A percentile compares a stretch with the other conserved stretches of the same genome.
phyloP scores from a whole-genome alignment of 2,113 vertebrate genomes.

The Podarcis muralis region DNA sequence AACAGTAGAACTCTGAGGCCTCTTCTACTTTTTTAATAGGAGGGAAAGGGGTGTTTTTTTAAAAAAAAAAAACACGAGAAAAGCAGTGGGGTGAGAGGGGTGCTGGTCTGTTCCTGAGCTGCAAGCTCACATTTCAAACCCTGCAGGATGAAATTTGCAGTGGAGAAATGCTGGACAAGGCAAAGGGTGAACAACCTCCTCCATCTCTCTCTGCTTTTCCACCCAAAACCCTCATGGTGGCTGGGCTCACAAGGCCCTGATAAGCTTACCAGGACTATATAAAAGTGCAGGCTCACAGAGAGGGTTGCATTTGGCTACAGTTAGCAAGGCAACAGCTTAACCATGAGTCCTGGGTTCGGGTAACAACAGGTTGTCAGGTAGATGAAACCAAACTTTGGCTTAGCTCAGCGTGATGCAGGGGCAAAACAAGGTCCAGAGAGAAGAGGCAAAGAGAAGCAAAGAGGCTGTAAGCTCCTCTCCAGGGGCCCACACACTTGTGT shows the following conservation, averaged over 20 bases:
- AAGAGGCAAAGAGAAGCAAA: too few relatives aligned
- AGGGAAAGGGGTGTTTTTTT: too few relatives aligned
- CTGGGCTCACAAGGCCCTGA: not conserved
- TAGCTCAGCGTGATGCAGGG: too few relatives aligned
- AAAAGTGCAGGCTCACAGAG: too few relatives aligned
- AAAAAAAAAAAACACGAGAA: too few relatives aligned
- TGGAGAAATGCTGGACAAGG: not conserved
- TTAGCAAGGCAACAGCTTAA: not conserved
- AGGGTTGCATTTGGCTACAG: too few relatives aligned
- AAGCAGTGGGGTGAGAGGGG: not conserved
- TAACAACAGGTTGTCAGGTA: too few relatives aligned
- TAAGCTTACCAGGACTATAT: too few relatives aligned
- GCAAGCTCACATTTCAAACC: not conserved
- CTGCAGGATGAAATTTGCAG: not conserved
- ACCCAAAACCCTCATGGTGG: not conserved
- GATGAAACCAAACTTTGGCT: too few relatives aligned
- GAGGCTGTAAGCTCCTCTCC: too few relatives aligned
- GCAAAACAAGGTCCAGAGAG: too few relatives aligned
- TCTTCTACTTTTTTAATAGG: not conserved
- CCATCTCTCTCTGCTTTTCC: not conserved
- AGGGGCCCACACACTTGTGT: too few relatives aligned
- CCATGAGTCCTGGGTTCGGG: not conserved
- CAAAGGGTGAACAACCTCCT: not conserved
- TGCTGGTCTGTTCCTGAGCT: not conserved
- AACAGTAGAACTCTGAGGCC: accelerated